Percentiles rank a stretch among this genome's conserved stretches.
Evolutionary conservation across 2,113 vertebrate genomes (phyloP).

Genomic region (Bagarius yarrelli): DNA sequence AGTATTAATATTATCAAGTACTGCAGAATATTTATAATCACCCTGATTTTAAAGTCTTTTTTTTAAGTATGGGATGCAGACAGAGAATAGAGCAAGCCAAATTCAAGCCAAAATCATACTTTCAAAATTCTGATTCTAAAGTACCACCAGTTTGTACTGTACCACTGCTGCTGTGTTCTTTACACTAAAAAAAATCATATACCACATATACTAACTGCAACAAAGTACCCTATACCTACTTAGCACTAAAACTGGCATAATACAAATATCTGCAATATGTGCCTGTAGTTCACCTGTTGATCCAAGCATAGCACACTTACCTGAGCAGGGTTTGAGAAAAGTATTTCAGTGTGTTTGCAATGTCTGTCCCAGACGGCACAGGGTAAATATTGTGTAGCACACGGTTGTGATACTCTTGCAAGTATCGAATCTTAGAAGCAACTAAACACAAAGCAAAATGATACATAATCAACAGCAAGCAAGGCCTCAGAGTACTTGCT

Average conservation of each 20-base stretch:
- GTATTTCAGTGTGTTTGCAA: slow-evolving; percentile 99
- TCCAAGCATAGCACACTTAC: slow-evolving; percentile 83
- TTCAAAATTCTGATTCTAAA: background rate
- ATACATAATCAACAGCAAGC: slow-evolving; percentile 64
- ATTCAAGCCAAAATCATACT: background rate
- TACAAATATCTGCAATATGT: slow-evolving; percentile 48
- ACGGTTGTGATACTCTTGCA: slow-evolving; percentile 99
- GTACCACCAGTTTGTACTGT: background rate
- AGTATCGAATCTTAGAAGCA: slow-evolving; percentile 99
- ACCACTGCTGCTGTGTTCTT: background rate
- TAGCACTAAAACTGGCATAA: slow-evolving; percentile 56
- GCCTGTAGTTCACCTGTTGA: slow-evolving; percentile 70
- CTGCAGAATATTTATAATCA: background rate
- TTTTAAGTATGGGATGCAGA: slow-evolving; percentile 32
- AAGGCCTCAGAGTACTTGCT: slow-evolving; percentile 10
- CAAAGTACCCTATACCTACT: slow-evolving; percentile 4
- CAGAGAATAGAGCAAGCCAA: slow-evolving; percentile 30
- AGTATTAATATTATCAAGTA: background rate
- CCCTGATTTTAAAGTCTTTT: background rate
- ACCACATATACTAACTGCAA: background rate
- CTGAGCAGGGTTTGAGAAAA: slow-evolving; percentile 99
- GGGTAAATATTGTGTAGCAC: slow-evolving; percentile 99
- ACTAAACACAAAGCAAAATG: slow-evolving; percentile 85
- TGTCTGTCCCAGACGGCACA: slow-evolving; percentile 98
- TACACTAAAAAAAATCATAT: background rate